Evolutionary conservation across 2,888 invertebrate genomes (phyloP).

Genomic region (Bembecia ichneumoniformis): DNA sequence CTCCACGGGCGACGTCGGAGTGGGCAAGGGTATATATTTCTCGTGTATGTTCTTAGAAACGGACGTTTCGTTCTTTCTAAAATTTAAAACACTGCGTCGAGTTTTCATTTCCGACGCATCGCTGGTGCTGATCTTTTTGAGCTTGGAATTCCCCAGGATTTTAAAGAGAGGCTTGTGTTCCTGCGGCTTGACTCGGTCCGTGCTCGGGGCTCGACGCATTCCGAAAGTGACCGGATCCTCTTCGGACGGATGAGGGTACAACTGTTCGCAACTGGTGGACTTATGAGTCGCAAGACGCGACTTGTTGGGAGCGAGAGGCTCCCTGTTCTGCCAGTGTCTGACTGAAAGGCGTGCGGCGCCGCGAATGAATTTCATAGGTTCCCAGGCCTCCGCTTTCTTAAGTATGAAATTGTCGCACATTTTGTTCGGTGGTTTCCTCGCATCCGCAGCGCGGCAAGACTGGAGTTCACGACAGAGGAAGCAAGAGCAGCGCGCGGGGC

Average conservation of each 20-base stretch:
- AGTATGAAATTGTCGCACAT: slow-evolving; percentile 71
- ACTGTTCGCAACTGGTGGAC: slow-evolving; percentile 65
- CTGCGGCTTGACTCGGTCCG: slow-evolving; percentile 54
- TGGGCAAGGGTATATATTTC: slow-evolving; percentile 59
- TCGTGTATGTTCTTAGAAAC: slow-evolving; percentile 55
- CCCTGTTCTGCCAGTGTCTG: slow-evolving; percentile 67
- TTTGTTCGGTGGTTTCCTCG: slow-evolving; percentile 53
- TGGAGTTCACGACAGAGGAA: slow-evolving; percentile 82
- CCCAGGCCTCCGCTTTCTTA: slow-evolving; percentile 66
- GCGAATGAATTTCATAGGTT: slow-evolving; percentile 60
- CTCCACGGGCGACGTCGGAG: slow-evolving; percentile 43
- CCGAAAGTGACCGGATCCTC: slow-evolving; percentile 49
- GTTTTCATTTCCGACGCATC: slow-evolving; percentile 50
- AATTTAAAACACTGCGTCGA: slow-evolving; percentile 57
- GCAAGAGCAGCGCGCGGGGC: slow-evolving; percentile 81
- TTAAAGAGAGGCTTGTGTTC: slow-evolving; percentile 61
- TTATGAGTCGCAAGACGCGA: slow-evolving; percentile 49
- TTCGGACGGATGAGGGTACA: slow-evolving; percentile 51
- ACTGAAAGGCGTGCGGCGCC: slow-evolving; percentile 67
- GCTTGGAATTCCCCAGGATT: slow-evolving; percentile 53
- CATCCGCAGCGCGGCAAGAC: slow-evolving; percentile 71
- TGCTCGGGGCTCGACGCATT: slow-evolving; percentile 63
- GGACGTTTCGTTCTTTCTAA: slow-evolving; percentile 45
- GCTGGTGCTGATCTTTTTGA: slow-evolving; percentile 47
- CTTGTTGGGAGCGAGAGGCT: slow-evolving; percentile 53